A percentile compares a stretch with the other conserved stretches of the same genome.
Conservation (phyloP, 2,797 vertebrate genomes). For the Pristis pectinata region DNA sequence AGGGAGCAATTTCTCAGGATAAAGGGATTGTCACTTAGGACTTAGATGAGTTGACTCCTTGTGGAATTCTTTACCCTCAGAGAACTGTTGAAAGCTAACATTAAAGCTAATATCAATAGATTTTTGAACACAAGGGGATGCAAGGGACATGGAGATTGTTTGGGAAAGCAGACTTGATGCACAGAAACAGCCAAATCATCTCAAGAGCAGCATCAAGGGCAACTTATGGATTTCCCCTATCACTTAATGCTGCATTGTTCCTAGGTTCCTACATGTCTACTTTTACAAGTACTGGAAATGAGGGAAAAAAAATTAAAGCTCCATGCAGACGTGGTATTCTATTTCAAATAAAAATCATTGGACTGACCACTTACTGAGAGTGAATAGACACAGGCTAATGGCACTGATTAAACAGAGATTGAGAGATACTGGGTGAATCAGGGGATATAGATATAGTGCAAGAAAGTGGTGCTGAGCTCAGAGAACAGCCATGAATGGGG, state of each 20-base stretch:
- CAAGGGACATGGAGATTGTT: neutral
- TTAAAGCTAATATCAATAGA: neutral
- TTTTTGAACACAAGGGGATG: neutral
- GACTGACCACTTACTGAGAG: neutral
- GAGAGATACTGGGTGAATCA: no score
- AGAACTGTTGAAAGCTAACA: neutral
- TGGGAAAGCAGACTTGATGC: neutral
- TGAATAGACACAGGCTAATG: neutral
- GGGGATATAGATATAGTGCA: no score
- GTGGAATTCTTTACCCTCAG: no score
- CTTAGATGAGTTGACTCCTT: no score
- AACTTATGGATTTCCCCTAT: no score
- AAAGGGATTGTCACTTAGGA: no score
- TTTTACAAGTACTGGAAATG: neutral
- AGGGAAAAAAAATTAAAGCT: neutral
- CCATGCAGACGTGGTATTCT: neutral
- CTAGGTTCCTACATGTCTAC: neutral
- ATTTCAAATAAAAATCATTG: neutral
- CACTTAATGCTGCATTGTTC: no score
- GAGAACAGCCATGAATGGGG: no score
- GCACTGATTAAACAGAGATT: neutral
- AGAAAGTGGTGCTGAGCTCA: no score
- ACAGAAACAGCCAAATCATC: no score
- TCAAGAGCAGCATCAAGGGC: neutral
- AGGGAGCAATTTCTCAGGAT: no score